Percentiles rank a stretch among this genome's conserved stretches.
phyloP scores from a whole-genome alignment of 2,113 vertebrate species.

The Osmerus eperlanus region DNA sequence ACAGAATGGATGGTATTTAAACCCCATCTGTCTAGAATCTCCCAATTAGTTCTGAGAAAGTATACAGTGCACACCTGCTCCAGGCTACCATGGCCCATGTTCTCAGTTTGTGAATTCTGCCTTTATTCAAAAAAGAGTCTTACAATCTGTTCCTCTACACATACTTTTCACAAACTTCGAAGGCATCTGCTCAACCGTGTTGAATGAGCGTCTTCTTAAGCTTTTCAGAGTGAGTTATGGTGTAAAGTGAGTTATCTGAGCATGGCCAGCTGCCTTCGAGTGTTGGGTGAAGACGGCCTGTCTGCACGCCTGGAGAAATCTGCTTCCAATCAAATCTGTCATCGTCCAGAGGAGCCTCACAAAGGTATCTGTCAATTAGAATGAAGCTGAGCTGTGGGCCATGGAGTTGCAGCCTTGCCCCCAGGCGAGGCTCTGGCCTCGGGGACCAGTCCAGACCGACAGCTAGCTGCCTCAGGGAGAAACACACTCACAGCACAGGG shows the following conservation, averaged over 20 bases:
- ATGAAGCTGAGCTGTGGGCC: neutral
- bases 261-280: neutral
- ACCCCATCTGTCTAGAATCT: too few species aligned
- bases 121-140: too few species aligned
- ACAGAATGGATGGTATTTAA: too few species aligned
- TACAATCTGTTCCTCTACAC: too few species aligned
- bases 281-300: neutral
- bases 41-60: too few species aligned
- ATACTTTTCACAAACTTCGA: too few species aligned
- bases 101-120: too few species aligned
- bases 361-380: neutral
- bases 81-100: too few species aligned
- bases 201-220: neutral
- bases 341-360: neutral
- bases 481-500: too few species aligned
- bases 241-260: neutral
- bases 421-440: neutral
- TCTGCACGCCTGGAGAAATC: conserved; percentile 3
- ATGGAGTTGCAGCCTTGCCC: too few species aligned
- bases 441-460: neutral
- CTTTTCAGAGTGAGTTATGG: neutral
- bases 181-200: neutral
- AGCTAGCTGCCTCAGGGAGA: neutral
- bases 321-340: conserved; percentile 39
- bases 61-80: too few species aligned